A percentile compares a stretch with the other conserved stretches of the same genome.
These are phyloP conservation scores for Pandemis heparana DNA, from an alignment of 2,888 invertebrate species.

Conservation along the genomic window DNA sequence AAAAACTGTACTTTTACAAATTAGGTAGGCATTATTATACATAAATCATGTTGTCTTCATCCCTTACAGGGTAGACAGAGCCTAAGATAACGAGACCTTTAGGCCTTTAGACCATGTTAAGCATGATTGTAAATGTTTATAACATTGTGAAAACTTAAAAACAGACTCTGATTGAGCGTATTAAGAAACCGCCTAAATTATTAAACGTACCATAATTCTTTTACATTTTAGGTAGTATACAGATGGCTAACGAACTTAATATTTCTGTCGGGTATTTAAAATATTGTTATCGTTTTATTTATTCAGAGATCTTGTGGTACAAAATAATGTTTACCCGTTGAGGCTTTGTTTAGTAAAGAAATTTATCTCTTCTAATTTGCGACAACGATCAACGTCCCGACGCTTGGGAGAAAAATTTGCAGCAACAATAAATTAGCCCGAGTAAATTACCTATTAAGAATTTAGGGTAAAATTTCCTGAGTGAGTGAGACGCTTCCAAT, in stretches of 20 bases:
- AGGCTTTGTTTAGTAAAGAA: slow-evolving; percentile 12
- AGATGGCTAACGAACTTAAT: not conserved
- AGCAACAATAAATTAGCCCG: slow-evolving; percentile 24
- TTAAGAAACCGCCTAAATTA: no score
- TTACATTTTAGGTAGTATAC: not conserved
- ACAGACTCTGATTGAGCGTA: no score
- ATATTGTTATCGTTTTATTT: not conserved
- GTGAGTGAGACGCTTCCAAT: not conserved
- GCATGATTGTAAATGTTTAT: no score
- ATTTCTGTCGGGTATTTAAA: not conserved
- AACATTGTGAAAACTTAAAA: no score
- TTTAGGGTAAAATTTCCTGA: slow-evolving; percentile 15
- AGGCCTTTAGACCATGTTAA: no score
- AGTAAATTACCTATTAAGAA: slow-evolving; percentile 21
- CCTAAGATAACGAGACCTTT: no score
- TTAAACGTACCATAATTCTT: no score
- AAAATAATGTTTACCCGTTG: slow-evolving; percentile 8
- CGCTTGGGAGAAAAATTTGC: slow-evolving; percentile 10
- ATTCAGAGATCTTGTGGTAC: not conserved
- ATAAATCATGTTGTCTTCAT: no score
- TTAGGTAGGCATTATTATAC: no score
- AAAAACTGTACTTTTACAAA: no score
- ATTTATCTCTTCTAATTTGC: slow-evolving; percentile 28
- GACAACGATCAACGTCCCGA: slow-evolving; percentile 22
- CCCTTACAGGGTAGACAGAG: no score